Percentiles rank a stretch among this genome's conserved stretches.
These are phyloP conservation scores for Epinephelus malabaricus DNA, from an alignment of 2,797 vertebrate genomes.

Conservation along the genomic window DNA sequence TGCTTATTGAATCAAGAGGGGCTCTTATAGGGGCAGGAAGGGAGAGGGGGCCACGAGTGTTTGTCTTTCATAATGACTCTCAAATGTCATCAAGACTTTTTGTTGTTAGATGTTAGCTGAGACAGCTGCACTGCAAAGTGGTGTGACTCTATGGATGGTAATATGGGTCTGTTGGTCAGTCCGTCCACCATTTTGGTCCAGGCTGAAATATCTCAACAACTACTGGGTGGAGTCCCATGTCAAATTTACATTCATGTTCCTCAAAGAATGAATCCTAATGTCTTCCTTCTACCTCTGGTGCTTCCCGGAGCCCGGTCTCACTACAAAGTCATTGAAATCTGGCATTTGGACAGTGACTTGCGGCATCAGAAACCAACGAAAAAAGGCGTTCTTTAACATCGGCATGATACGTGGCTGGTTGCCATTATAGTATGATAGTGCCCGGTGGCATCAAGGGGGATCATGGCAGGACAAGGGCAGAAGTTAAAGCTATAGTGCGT, in stretches of 20 bases:
- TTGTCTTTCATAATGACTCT: conserved; percentile 49
- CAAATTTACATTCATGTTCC: not conserved
- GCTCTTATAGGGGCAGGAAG: conserved; percentile 28
- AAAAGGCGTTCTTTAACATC: too few species aligned
- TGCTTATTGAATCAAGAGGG: conserved; percentile 57
- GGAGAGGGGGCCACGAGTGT: conserved; percentile 13
- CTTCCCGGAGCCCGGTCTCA: too few species aligned
- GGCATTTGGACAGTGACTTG: too few species aligned
- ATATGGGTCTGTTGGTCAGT: not conserved
- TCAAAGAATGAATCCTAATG: not conserved
- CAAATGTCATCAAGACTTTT: conserved; percentile 47
- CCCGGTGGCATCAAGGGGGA: too few species aligned
- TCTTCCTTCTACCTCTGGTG: not conserved
- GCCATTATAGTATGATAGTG: too few species aligned
- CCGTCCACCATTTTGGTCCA: not conserved
- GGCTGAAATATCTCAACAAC: not conserved
- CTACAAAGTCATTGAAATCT: too few species aligned
- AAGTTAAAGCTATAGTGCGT: too few species aligned
- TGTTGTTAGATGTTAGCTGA: not conserved
- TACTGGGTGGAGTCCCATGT: not conserved
- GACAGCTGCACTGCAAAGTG: not conserved
- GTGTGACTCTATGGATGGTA: not conserved
- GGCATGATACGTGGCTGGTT: too few species aligned
- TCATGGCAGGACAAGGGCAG: too few species aligned
- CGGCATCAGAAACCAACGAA: too few species aligned